Evolutionary conservation across 2,888 invertebrate species (phyloP).

Genomic region (Platypus cylindrus): DNA sequence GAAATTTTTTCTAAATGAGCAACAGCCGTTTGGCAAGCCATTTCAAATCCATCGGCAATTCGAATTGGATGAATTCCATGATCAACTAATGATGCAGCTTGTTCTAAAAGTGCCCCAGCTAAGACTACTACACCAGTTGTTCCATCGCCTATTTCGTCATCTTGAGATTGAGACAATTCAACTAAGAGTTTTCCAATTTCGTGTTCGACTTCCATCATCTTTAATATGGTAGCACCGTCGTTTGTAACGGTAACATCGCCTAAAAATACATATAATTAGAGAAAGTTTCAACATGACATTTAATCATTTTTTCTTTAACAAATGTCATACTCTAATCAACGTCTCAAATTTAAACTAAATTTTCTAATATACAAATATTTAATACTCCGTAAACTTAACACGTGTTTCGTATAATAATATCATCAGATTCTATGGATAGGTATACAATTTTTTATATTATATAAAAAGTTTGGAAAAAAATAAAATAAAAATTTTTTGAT

Average conservation of each 20-base stretch:
- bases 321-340: background rate
- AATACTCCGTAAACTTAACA: too few relatives aligned
- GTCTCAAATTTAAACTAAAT: too few relatives aligned
- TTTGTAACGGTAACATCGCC: slow-evolving; percentile 92
- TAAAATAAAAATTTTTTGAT: too few relatives aligned
- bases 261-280: too few relatives aligned
- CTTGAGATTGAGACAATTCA: slow-evolving; percentile 95
- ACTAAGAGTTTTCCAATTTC: slow-evolving; percentile 97
- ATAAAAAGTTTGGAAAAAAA: too few relatives aligned
- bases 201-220: slow-evolving; percentile 98
- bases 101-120: slow-evolving; percentile 83
- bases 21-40: slow-evolving; percentile 84
- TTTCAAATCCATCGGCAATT: slow-evolving; percentile 96
- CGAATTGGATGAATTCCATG: slow-evolving; percentile 97
- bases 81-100: slow-evolving; percentile 84
- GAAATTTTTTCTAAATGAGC: slow-evolving; percentile 79
- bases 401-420: too few relatives aligned
- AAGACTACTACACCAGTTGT: slow-evolving; percentile 94
- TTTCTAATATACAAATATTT: too few relatives aligned
- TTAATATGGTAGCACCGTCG: slow-evolving; percentile 98
- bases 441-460: too few relatives aligned
- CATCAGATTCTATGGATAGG: too few relatives aligned
- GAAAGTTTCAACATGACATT: too few relatives aligned
- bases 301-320: too few relatives aligned
- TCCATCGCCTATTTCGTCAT: slow-evolving; percentile 94